phyloP scores from a whole-genome alignment of 2,888 invertebrate species.

The Thereva unica region DNA sequence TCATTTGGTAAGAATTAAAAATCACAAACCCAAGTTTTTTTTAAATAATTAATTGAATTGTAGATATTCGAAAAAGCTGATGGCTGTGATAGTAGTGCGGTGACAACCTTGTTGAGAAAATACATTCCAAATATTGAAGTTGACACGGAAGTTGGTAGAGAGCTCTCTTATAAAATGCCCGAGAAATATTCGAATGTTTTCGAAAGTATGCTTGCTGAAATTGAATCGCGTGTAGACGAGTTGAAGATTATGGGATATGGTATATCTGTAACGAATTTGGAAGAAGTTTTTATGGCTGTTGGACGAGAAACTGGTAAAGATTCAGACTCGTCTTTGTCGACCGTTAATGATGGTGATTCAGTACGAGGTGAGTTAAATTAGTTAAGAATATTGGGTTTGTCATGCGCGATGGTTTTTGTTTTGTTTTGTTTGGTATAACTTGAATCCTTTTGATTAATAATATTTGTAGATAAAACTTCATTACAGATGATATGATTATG shows the following conservation, averaged over 20 bases:
- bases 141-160: constrained; percentile 75
- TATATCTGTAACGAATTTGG: constrained; percentile 81
- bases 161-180: constrained; percentile 71
- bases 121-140: constrained; percentile 69
- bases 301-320: constrained; percentile 58
- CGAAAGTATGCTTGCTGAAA: constrained; percentile 68
- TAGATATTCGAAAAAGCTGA: constrained; percentile 61
- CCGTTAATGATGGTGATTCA: neutral
- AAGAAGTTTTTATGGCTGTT: constrained; percentile 85
- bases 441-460: too few relatives aligned
- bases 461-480: neutral
- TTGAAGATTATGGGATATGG: constrained; percentile 79
- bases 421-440: too few relatives aligned
- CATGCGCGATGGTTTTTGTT: too few relatives aligned
- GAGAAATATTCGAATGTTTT: constrained; percentile 67
- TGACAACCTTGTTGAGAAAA: constrained; percentile 65
- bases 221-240: constrained; percentile 64
- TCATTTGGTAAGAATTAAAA: constrained; percentile 62
- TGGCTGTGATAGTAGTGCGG: constrained; percentile 59
- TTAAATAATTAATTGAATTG: constrained; percentile 5
- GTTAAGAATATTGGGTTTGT: too few relatives aligned
- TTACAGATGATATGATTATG: neutral
- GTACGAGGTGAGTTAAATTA: neutral
- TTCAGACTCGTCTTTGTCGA: neutral
- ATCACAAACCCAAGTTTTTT: constrained; percentile 1